Evolutionary conservation across 2,797 vertebrate species (phyloP).

Genomic region (Astyanax mexicanus): DNA sequence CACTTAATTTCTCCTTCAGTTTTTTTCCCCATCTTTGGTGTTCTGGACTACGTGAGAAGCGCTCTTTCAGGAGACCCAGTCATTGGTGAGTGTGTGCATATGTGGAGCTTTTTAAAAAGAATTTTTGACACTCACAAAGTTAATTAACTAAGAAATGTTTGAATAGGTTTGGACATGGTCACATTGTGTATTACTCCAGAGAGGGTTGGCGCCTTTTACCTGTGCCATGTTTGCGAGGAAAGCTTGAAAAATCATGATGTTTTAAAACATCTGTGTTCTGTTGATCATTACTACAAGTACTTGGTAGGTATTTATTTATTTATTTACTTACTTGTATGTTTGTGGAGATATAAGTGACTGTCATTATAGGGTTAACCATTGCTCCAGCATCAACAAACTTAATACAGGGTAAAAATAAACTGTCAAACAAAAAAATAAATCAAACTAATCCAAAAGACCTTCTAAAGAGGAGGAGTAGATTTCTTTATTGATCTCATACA

Average conservation of each 20-base stretch:
- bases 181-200: slow-evolving; percentile 38
- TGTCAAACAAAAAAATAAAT: too few relatives aligned
- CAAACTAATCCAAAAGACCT: too few relatives aligned
- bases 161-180: slow-evolving; percentile 38
- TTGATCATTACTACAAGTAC: slow-evolving; percentile 30
- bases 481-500: too few relatives aligned
- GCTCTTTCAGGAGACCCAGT: not conserved
- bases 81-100: slow-evolving; percentile 28
- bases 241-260: not conserved
- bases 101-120: not conserved
- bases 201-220: slow-evolving; percentile 27
- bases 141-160: not conserved
- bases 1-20: slow-evolving; percentile 8
- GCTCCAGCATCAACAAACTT: too few relatives aligned
- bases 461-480: too few relatives aligned
- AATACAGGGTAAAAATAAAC: too few relatives aligned
- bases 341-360: too few relatives aligned
- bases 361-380: too few relatives aligned
- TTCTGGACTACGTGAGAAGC: slow-evolving; percentile 29
- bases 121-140: too few relatives aligned
- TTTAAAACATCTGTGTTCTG: slow-evolving; percentile 28
- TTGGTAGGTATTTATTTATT: slow-evolving; percentile 25
- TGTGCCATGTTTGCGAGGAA: slow-evolving; percentile 43
- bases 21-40: slow-evolving; percentile 24
- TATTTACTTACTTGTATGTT: not conserved